Conservation (phyloP, 92 coral and sea anemone genomes). For the Isaurus tuberculatus region DNA sequence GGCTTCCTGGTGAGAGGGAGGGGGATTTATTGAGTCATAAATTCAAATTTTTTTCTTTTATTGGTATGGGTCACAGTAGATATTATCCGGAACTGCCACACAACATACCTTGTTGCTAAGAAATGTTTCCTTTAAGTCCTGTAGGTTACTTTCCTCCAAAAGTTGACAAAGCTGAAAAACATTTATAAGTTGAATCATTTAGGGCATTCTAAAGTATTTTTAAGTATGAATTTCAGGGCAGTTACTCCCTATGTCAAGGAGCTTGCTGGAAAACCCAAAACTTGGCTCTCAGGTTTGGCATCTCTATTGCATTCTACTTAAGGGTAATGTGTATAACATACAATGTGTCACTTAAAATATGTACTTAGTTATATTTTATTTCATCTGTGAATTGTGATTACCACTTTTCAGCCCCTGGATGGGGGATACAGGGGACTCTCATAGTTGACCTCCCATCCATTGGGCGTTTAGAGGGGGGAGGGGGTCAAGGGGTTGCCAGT, state of each 20-base stretch:
- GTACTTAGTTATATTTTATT: background rate
- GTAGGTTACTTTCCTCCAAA: conserved; percentile 20
- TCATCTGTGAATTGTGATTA: conserved; percentile 4
- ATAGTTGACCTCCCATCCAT: conserved; percentile 3
- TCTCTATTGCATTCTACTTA: conserved; percentile 22
- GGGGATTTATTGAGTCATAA: conserved; percentile 32
- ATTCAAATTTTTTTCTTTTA: conserved; percentile 20
- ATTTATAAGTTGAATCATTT: conserved; percentile 11
- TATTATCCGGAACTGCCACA: conserved; percentile 12
- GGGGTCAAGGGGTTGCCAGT: conserved; percentile 12
- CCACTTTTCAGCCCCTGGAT: conserved; percentile 17
- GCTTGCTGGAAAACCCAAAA: conserved; percentile 31
- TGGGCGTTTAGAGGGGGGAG: conserved; percentile 12
- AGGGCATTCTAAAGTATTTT: conserved; percentile 8
- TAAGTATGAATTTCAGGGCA: conserved; percentile 5
- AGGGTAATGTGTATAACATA: conserved; percentile 15
- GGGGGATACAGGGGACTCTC: background rate
- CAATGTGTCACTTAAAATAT: conserved; percentile 23
- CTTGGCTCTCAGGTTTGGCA: conserved; percentile 40
- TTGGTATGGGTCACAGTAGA: conserved; percentile 17
- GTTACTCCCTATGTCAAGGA: conserved; percentile 35
- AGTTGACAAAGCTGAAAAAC: conserved; percentile 28
- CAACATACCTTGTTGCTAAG: conserved; percentile 28
- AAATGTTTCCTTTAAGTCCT: conserved; percentile 27
- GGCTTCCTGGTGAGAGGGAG: conserved; percentile 19